Evolutionary conservation across 2,888 invertebrate genomes (phyloP).

Genomic region (Papilio gigon): DNA sequence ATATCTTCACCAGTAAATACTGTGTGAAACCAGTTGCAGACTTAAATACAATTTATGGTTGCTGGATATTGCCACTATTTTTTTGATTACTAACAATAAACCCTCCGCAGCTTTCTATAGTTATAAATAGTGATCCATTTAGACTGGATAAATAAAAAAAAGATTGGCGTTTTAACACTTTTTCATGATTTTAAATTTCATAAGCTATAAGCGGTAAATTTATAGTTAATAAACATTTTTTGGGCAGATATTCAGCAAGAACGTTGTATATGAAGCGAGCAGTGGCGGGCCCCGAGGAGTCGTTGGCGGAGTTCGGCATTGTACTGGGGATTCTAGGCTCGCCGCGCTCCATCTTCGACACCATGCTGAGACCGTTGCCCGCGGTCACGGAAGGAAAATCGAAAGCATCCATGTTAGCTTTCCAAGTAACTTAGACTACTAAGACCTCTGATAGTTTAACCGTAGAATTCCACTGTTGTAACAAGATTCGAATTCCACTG

Average conservation of each 20-base stretch:
- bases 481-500: no score
- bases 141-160: no score
- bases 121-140: no score
- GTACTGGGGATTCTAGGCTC: slow-evolving; percentile 84
- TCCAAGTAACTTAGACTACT: slow-evolving; percentile 39
- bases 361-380: slow-evolving; percentile 75
- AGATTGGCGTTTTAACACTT: no score
- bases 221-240: background rate
- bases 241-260: slow-evolving; percentile 62
- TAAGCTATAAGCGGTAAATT: no score
- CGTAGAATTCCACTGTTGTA: no score
- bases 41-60: background rate
- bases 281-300: slow-evolving; percentile 81
- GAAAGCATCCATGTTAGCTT: slow-evolving; percentile 60
- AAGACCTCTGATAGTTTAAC: no score
- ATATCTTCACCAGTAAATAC: background rate
- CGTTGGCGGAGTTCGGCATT: slow-evolving; percentile 67
- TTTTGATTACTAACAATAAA: no score
- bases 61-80: background rate
- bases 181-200: no score
- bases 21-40: background rate
- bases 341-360: slow-evolving; percentile 79
- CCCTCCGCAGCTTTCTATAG: no score
- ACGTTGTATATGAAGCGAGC: slow-evolving; percentile 79
- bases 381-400: slow-evolving; percentile 55